These are phyloP conservation scores for Loripinus fragilis DNA, from an alignment of 2,888 invertebrate species.

Conservation along the genomic window DNA sequence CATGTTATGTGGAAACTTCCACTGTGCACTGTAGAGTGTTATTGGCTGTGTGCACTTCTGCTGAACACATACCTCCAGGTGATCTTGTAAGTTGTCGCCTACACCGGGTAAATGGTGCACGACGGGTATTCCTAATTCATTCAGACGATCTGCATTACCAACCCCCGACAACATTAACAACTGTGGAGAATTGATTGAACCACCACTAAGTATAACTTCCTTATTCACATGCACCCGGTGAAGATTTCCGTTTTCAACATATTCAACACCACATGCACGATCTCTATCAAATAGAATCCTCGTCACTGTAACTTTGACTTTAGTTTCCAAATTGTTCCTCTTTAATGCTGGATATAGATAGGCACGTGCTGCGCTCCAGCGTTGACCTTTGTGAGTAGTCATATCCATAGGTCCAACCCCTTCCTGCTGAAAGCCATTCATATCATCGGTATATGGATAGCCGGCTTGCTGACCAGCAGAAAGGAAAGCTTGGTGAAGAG, in stretches of 20 bases:
- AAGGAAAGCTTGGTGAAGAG: constrained; percentile 83
- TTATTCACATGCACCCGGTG: constrained; percentile 86
- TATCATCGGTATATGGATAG: constrained; percentile 84
- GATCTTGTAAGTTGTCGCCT: constrained; percentile 91
- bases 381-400: constrained; percentile 86
- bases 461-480: constrained; percentile 83
- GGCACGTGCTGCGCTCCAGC: constrained; percentile 88
- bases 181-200: constrained; percentile 97
- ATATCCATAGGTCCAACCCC: constrained; percentile 85
- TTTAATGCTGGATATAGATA: constrained; percentile 88
- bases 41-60: constrained; percentile 83
- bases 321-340: constrained; percentile 87
- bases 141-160: constrained; percentile 86
- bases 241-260: constrained; percentile 69
- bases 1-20: constrained; percentile 85
- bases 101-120: constrained; percentile 88
- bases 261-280: constrained; percentile 84
- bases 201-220: constrained; percentile 93
- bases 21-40: constrained; percentile 84
- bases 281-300: constrained; percentile 82
- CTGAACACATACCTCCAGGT: constrained; percentile 87
- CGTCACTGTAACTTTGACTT: constrained; percentile 87
- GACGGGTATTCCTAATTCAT: constrained; percentile 85
- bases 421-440: constrained; percentile 85
- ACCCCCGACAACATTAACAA: constrained; percentile 96